These are phyloP conservation scores for Neomorphus geoffroyi DNA, from an alignment of 2,797 vertebrate species.

Conservation along the genomic window DNA sequence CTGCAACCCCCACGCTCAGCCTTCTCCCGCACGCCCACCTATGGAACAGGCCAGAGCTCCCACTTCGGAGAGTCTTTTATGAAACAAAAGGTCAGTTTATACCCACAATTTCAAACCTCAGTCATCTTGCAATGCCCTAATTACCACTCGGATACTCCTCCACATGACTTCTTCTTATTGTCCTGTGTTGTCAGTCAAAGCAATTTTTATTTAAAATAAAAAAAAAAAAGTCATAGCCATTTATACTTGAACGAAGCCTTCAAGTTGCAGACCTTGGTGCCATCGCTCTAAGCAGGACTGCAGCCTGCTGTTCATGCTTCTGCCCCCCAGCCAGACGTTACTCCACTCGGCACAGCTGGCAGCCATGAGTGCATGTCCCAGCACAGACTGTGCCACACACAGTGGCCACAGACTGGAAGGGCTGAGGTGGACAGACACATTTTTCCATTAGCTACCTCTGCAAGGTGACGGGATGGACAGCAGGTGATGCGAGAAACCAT, in stretches of 20 bases:
- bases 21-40: background rate
- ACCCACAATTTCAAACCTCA: background rate
- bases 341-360: background rate
- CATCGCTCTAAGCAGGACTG: background rate
- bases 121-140: background rate
- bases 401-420: background rate
- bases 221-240: background rate
- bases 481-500: background rate
- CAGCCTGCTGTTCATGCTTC: background rate
- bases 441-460: background rate
- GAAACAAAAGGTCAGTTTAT: background rate
- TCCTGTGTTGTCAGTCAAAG: background rate
- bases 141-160: background rate
- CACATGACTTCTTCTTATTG: background rate
- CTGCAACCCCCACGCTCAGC: background rate
- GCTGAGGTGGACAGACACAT: background rate
- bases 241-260: background rate
- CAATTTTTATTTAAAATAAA: background rate
- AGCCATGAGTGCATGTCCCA: fast-evolving
- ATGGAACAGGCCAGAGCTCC: background rate
- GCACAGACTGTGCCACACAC: fast-evolving
- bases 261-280: background rate
- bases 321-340: background rate
- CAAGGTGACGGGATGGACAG: background rate
- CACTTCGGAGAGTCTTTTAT: background rate